Conservation (phyloP, 2,797 vertebrate genomes). For the Crypturellus tataupa region DNA sequence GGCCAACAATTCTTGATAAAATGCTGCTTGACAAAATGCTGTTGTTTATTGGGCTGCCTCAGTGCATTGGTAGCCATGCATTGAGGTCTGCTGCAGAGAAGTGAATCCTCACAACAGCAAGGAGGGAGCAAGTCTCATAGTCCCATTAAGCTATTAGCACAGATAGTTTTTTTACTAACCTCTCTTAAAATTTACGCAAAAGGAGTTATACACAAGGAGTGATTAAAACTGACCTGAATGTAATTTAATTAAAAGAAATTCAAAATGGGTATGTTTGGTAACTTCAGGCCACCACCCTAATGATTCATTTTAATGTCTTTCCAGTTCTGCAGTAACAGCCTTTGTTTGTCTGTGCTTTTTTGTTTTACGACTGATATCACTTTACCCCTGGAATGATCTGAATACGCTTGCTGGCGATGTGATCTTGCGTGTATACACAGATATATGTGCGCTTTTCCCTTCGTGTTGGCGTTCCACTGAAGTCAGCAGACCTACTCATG, state of each 20-base stretch:
- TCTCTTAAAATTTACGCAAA: conserved; percentile 49
- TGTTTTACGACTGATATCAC: conserved; percentile 44
- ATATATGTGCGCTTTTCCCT: background rate
- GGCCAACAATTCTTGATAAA: conserved; percentile 1
- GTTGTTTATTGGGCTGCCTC: background rate
- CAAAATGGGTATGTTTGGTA: conserved; percentile 39
- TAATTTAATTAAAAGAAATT: conserved; percentile 77
- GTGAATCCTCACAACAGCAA: conserved; percentile 26
- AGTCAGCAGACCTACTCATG: background rate
- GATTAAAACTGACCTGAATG: conserved; percentile 76
- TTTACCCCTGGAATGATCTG: conserved; percentile 13
- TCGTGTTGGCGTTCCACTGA: background rate
- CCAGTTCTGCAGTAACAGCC: conserved; percentile 4
- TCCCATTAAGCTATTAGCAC: conserved; percentile 42
- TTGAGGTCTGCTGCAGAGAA: background rate
- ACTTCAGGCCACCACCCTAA: conserved; percentile 58
- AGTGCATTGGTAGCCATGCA: background rate
- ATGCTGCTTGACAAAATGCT: conserved; percentile 11
- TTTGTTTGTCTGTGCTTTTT: conserved; percentile 22
- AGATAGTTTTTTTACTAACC: conserved; percentile 50
- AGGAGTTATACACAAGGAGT: conserved; percentile 47
- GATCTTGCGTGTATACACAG: background rate
- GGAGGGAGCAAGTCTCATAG: background rate
- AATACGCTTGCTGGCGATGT: background rate
- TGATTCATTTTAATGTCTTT: conserved; percentile 62